Conservation (phyloP, 2,797 vertebrate genomes). For the Lophotriccus pileatus region DNA sequence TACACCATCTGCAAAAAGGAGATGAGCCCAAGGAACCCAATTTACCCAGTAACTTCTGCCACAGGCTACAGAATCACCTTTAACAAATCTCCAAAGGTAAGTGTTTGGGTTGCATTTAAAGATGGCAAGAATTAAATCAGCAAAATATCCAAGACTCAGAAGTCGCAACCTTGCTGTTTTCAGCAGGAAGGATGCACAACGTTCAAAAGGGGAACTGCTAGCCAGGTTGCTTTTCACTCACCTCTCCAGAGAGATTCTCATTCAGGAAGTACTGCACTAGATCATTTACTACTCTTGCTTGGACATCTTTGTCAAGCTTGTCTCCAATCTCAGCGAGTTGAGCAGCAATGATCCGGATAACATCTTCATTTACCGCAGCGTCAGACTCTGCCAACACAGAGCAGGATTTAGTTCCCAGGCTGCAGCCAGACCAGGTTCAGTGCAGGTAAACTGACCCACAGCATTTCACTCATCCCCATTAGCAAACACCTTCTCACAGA, state of each 20-base stretch:
- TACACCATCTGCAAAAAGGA: neutral
- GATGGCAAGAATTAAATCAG: neutral
- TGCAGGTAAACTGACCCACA: neutral
- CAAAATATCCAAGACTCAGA: neutral
- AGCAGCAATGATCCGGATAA: constrained; percentile 64
- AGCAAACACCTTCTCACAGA: neutral
- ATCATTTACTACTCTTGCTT: constrained; percentile 13
- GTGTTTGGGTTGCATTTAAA: neutral
- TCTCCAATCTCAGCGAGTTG: constrained; percentile 74
- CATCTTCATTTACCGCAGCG: constrained; percentile 36
- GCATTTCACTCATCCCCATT: neutral
- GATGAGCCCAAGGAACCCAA: neutral
- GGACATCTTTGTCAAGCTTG: constrained; percentile 61
- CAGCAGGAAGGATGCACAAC: neutral
- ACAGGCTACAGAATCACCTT: neutral
- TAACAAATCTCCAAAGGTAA: neutral
- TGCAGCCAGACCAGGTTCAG: neutral
- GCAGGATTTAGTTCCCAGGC: neutral
- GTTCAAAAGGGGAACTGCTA: neutral
- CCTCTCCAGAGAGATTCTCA: constrained; percentile 41
- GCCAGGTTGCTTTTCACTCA: constrained; percentile 26
- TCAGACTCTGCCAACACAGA: neutral
- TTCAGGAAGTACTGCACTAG: constrained; percentile 49
- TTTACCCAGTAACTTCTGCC: neutral
- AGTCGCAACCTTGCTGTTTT: neutral